Base-by-base conservation (phyloP, 2,797 vertebrate genomes). In the Pelodytes ibericus region DNA sequence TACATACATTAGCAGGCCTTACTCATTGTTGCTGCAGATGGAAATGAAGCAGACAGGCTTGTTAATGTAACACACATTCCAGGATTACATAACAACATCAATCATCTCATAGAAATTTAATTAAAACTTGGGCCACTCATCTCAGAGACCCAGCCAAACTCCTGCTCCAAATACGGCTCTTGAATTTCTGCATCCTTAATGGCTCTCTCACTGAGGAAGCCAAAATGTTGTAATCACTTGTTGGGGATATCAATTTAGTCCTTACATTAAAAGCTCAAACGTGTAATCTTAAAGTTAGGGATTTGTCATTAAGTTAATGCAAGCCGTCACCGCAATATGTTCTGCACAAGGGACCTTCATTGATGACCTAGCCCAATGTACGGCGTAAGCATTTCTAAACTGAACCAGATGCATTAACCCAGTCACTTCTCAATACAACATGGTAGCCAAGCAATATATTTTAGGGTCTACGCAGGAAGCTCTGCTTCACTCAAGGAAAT, bases 41-140 rank as follows among this genome's bases (percentile, higher is more conserved):
- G 87, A 90, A 90, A 87, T 80, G 79, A 81, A 87, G 81, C 87
- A 90, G 89, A 89, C 88, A 87, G 88, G 81, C 87, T 87, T 91
- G 90, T 91, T 91, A 92, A 92, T 91, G 91, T 91, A 91, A 90
- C 84, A 86, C 89, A 90, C 88, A 91, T 88, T 84, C 86, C 88
- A 87, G 87, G 87, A 90, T 87, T 88, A 88, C 87, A 89, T 82
- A 80, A 83, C 80, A 84, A 86, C 89, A 91, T 90, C 88, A 87
- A 92, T 90, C 89, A 88, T 90, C 84, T 91, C 85, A 83, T 87
- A 66, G 79, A 90, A 92, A 92, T 90, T 87, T 61, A 86, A 91
- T 93, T 91, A 92, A 90, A 90, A 90, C 80, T 70, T 84, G 87
- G 85, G 81, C 84, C 82, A 82, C 82, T 70, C 79, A 88, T 85